phyloP scores from a whole-genome alignment of 2,888 invertebrate species.

The Heliconius hortense region DNA sequence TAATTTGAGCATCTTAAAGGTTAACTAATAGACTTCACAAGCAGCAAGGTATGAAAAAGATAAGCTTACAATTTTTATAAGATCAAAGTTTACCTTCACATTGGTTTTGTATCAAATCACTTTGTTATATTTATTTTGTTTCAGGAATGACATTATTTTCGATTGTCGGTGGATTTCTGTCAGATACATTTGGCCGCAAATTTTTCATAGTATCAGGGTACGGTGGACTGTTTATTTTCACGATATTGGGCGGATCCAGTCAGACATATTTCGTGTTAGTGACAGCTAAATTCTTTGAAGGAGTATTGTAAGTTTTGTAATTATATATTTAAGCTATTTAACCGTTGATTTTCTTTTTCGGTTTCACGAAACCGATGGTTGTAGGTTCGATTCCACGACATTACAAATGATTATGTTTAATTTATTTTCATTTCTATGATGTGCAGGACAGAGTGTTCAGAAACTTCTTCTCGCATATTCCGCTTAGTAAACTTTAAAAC shows the following conservation, averaged over 20 bases:
- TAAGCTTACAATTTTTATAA: background rate
- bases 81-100: background rate
- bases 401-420: no score
- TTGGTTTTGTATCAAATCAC: background rate
- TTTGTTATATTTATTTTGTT: constrained; percentile 39
- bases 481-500: no score
- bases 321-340: background rate
- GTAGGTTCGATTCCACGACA: no score
- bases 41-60: no score
- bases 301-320: constrained; percentile 58
- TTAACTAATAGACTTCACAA: no score
- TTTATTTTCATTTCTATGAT: no score
- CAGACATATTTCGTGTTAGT: constrained; percentile 59
- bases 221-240: constrained; percentile 57
- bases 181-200: constrained; percentile 66
- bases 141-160: constrained; percentile 62
- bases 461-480: no score
- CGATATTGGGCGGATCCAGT: constrained; percentile 57
- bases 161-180: constrained; percentile 61
- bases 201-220: constrained; percentile 57
- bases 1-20: no score
- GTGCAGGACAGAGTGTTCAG: no score
- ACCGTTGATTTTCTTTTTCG: background rate
- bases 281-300: constrained; percentile 60
- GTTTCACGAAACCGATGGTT: background rate